Conservation (phyloP, 2,888 invertebrate genomes). For the Pterostichus madidus region DNA sequence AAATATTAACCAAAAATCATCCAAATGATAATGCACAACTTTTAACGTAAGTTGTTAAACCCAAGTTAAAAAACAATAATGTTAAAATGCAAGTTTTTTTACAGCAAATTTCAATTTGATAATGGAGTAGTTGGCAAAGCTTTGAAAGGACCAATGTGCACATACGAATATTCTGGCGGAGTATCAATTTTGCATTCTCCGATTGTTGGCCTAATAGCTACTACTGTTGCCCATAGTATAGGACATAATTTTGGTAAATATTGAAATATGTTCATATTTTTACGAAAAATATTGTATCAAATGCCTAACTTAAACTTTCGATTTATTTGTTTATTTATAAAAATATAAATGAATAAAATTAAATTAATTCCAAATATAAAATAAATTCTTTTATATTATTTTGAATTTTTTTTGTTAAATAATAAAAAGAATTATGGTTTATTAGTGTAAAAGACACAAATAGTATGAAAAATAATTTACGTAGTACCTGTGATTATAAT, state of each 20-base stretch:
- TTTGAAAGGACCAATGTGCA: slow-evolving; percentile 96
- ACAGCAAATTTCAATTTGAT: slow-evolving; percentile 91
- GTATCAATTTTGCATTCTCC: slow-evolving; percentile 96
- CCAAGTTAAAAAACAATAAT: not conserved
- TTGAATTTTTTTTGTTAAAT: too few species aligned
- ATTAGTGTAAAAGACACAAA: too few species aligned
- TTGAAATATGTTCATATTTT: too few species aligned
- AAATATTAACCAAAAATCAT: slow-evolving; percentile 87
- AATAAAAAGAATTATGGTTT: too few species aligned
- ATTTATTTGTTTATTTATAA: too few species aligned
- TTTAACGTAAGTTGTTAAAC: slow-evolving; percentile 86
- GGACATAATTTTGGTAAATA: slow-evolving; percentile 95
- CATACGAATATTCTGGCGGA: slow-evolving; percentile 97
- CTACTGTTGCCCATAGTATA: slow-evolving; percentile 98
- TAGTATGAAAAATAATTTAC: too few species aligned
- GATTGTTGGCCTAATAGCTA: slow-evolving; percentile 93
- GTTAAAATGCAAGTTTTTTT: slow-evolving; percentile 70
- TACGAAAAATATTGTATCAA: too few species aligned
- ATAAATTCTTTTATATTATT: too few species aligned
- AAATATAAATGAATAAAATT: too few species aligned
- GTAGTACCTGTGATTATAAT: too few species aligned
- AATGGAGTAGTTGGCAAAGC: slow-evolving; percentile 99
- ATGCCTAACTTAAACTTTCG: too few species aligned
- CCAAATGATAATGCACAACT: slow-evolving; percentile 99
- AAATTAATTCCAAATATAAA: too few species aligned